Evolutionary conservation across 1,140 invertebrate genomes (phyloP).

Genomic region (Panagrolaimus sp.): DNA sequence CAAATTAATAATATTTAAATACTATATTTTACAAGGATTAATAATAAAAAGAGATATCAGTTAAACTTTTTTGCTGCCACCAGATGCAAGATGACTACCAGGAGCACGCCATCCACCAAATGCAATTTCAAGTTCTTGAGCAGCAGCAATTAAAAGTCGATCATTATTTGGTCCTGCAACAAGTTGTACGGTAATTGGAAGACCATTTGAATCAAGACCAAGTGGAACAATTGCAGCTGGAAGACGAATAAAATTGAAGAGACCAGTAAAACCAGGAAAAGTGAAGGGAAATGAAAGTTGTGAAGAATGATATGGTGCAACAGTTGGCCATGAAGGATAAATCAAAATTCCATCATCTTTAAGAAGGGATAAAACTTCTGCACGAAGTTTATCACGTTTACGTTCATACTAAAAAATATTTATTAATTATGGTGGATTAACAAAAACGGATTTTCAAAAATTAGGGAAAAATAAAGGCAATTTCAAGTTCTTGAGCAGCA

Average conservation of each 20-base stretch:
- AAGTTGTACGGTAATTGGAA: constrained; percentile 63
- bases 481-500: constrained; percentile 69
- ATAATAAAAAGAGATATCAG: no score
- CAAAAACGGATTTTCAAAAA: constrained; percentile 72
- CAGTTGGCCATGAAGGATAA: constrained; percentile 61
- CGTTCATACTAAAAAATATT: constrained; percentile 34
- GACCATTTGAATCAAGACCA: constrained; percentile 58
- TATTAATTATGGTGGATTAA: constrained; percentile 73
- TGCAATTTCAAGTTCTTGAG: constrained; percentile 69
- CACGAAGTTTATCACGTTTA: constrained; percentile 56
- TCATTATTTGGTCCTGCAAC: constrained; percentile 36
- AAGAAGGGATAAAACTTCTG: constrained; percentile 64
- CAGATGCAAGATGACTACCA: no score
- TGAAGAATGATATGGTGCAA: constrained; percentile 61
- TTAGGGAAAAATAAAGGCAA: constrained; percentile 65
- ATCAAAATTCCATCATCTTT: constrained; percentile 61
- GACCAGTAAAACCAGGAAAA: constrained; percentile 68
- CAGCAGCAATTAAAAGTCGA: constrained; percentile 39
- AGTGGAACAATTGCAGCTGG: constrained; percentile 62
- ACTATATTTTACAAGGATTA: no score
- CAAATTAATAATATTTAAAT: no score
- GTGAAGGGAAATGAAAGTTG: constrained; percentile 60
- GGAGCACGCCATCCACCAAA: constrained; percentile 73
- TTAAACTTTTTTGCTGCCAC: no score
- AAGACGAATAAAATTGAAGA: constrained; percentile 62